These are phyloP conservation scores for Sarotherodon lohbergeri DNA, from an alignment of 2,113 vertebrate genomes.

Conservation along the genomic window DNA sequence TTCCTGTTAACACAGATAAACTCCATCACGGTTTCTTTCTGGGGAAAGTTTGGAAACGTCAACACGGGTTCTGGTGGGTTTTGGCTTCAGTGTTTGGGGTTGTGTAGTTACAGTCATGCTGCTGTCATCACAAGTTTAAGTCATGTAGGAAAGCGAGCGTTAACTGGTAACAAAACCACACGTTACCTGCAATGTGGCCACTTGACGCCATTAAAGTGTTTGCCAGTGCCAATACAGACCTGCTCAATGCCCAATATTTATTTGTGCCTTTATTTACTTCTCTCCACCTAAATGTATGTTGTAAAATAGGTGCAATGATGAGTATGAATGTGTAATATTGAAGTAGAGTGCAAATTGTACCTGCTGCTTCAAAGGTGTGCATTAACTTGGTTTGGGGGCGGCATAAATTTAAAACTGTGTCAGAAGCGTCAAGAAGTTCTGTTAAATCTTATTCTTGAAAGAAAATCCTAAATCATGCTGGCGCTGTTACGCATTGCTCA, in stretches of 20 bases:
- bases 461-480: background rate
- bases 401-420: background rate
- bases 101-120: background rate
- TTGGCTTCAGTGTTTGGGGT: background rate
- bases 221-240: slow-evolving; percentile 1
- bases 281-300: background rate
- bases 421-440: background rate
- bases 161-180: background rate
- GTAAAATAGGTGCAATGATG: slow-evolving; percentile 2
- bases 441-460: background rate
- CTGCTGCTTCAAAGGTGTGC: background rate
- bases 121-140: background rate
- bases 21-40: background rate
- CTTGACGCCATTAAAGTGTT: background rate
- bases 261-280: slow-evolving; percentile 36
- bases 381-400: background rate
- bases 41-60: background rate
- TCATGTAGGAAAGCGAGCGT: background rate
- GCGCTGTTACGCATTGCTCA: background rate
- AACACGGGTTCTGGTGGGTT: background rate
- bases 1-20: background rate
- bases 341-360: background rate
- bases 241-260: background rate
- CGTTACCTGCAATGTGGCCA: background rate
- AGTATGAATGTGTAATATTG: background rate